Percentiles rank a stretch among this genome's conserved stretches.
These are phyloP conservation scores for Cavia aperea DNA, from an alignment of 2,113 vertebrate species.

Conservation along the genomic window DNA sequence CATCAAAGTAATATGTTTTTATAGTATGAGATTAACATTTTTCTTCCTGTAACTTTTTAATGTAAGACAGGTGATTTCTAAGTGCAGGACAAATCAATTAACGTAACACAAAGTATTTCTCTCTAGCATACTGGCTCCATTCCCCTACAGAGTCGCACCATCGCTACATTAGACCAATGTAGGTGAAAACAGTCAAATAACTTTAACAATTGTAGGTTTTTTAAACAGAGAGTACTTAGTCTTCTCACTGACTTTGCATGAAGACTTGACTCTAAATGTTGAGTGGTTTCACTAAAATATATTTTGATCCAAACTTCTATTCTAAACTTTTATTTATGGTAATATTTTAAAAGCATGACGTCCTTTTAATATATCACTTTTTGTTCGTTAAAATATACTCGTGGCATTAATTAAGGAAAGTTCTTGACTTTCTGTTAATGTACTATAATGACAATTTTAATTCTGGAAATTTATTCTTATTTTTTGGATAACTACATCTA, in stretches of 20 bases:
- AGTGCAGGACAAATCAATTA: not conserved
- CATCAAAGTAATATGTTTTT: not conserved
- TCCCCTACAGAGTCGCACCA: not conserved
- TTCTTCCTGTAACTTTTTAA: not conserved
- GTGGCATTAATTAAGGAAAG: not conserved
- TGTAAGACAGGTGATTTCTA: not conserved
- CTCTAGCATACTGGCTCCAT: not conserved
- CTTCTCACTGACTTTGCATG: not conserved
- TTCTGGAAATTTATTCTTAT: not conserved
- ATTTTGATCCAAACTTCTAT: not conserved
- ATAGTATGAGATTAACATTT: not conserved
- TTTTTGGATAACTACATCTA: not conserved
- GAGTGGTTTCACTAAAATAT: not conserved
- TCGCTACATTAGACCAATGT: not conserved
- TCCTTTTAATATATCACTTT: not conserved
- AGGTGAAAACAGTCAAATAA: not conserved
- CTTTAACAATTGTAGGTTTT: not conserved
- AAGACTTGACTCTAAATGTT: slow-evolving; percentile 22
- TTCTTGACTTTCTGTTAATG: not conserved
- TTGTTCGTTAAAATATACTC: not conserved
- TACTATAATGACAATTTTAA: not conserved
- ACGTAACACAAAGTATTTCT: not conserved
- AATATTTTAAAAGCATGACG: not conserved
- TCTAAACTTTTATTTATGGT: not conserved
- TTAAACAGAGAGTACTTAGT: not conserved